These are phyloP conservation scores for Stegodyphus dumicola DNA, from an alignment of 1,140 invertebrate species.

Conservation along the genomic window DNA sequence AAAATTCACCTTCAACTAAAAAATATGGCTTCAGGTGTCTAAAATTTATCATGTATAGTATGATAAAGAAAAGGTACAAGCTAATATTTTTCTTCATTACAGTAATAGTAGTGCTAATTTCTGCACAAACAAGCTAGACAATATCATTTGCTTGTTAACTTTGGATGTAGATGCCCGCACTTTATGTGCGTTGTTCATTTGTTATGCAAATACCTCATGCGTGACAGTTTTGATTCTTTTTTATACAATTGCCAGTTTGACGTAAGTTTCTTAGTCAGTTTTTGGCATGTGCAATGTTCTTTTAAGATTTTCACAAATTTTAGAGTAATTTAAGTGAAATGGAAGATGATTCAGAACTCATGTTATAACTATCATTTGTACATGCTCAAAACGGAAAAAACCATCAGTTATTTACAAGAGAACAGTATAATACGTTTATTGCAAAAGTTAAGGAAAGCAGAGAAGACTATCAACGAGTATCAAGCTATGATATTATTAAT, in stretches of 20 bases:
- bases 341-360: constrained; percentile 15
- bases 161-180: too few relatives aligned
- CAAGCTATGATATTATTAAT: constrained; percentile 9
- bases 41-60: too few relatives aligned
- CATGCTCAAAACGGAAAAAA: constrained; percentile 14
- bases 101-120: too few relatives aligned
- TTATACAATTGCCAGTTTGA: not conserved
- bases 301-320: not conserved
- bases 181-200: too few relatives aligned
- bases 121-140: too few relatives aligned
- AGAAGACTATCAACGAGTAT: constrained; percentile 15
- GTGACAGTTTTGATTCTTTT: too few relatives aligned
- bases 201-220: too few relatives aligned
- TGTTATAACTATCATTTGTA: not conserved
- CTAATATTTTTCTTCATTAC: too few relatives aligned
- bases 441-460: not conserved
- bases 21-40: too few relatives aligned
- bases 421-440: not conserved
- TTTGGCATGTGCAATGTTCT: not conserved
- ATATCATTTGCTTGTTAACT: too few relatives aligned
- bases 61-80: too few relatives aligned
- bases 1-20: too few relatives aligned
- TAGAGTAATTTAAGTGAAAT: not conserved
- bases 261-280: not conserved
- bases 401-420: constrained; percentile 17